Evolutionary conservation across 2,113 vertebrate species (phyloP).

Genomic region (Hypanus sabinus): DNA sequence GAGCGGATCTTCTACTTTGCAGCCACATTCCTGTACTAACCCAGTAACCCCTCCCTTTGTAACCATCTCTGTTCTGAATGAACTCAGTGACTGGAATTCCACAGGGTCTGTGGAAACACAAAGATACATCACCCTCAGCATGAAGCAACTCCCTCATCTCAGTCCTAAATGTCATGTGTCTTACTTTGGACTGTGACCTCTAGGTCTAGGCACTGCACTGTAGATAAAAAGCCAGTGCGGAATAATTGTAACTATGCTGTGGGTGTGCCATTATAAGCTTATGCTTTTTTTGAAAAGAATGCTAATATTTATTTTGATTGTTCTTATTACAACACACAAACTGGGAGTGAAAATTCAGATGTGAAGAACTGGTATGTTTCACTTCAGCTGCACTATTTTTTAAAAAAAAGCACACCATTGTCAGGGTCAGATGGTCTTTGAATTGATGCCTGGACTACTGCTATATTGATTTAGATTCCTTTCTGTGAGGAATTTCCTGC

Average conservation of each 20-base stretch:
- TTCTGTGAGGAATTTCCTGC: neutral
- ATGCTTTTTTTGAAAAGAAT: neutral
- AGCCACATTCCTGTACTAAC: too few species aligned
- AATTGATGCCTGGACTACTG: neutral
- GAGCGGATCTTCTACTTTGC: too few species aligned
- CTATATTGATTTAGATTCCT: neutral
- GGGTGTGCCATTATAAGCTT: neutral
- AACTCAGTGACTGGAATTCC: too few species aligned
- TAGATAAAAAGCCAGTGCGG: neutral
- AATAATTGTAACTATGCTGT: neutral
- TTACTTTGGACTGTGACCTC: too few species aligned
- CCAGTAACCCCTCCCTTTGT: too few species aligned
- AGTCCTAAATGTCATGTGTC: too few species aligned
- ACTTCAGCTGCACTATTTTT: neutral
- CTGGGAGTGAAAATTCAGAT: neutral
- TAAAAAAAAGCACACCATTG: neutral
- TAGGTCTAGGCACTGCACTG: neutral
- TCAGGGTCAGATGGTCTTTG: neutral
- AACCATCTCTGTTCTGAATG: too few species aligned
- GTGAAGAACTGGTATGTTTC: neutral
- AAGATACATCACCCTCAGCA: too few species aligned
- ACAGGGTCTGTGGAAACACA: too few species aligned
- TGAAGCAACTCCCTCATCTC: too few species aligned
- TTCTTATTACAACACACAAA: neutral
- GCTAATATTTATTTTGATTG: neutral